Conservation (phyloP, 2,113 vertebrate species). For the Lamprologus ornatipinnis region DNA sequence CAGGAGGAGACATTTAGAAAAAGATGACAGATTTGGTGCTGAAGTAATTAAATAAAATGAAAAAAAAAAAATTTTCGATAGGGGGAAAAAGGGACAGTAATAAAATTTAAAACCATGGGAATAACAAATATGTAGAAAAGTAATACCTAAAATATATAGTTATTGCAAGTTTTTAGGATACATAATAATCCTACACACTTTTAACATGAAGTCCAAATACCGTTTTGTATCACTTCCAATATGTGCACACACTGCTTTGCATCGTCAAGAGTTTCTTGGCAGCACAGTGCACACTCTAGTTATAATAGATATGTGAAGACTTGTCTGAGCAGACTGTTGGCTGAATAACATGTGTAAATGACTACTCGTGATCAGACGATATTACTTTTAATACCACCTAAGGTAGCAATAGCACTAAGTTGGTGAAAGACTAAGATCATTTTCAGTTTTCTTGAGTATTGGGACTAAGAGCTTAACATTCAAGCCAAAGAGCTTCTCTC, state of each 20-base stretch:
- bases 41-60: not conserved
- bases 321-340: not conserved
- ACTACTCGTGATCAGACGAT: not conserved
- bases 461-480: not conserved
- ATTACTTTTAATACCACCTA: not conserved
- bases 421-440: not conserved
- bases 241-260: not conserved
- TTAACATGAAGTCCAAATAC: not conserved
- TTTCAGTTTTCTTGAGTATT: not conserved
- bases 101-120: not conserved
- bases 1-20: not conserved
- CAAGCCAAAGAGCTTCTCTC: not conserved
- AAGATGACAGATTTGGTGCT: not conserved
- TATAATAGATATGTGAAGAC: not conserved
- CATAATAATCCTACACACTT: not conserved
- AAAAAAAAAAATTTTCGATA: not conserved
- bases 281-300: not conserved
- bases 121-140: not conserved
- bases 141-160: not conserved
- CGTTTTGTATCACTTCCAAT: not conserved
- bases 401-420: not conserved
- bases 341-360: not conserved
- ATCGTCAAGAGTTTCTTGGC: not conserved
- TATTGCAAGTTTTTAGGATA: not conserved
- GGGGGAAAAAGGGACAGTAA: not conserved